These are phyloP conservation scores for Scaptomyza hsui DNA, from an alignment of 1,140 invertebrate species.

Conservation along the genomic window DNA sequence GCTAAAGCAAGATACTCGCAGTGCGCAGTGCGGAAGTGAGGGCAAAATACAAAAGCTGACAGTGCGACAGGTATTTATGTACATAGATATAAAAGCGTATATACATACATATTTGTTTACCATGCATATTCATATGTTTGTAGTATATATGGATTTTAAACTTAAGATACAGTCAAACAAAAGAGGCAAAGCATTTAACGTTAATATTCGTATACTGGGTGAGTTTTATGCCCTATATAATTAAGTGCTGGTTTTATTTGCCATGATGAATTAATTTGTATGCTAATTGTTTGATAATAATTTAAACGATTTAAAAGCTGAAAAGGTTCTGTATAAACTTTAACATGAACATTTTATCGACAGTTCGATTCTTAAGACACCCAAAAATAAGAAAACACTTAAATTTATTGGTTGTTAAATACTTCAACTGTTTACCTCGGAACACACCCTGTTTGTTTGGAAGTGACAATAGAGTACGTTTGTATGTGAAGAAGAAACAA, in stretches of 20 bases:
- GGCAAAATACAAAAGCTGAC: not conserved
- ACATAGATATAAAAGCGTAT: not conserved
- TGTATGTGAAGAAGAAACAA: slow-evolving; percentile 46
- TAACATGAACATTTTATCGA: too few relatives aligned
- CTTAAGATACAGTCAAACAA: not conserved
- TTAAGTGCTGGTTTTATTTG: not conserved
- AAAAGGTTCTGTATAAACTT: too few relatives aligned
- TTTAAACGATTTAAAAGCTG: too few relatives aligned
- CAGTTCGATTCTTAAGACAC: not conserved
- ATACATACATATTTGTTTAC: slow-evolving; percentile 8
- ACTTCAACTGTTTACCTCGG: not conserved
- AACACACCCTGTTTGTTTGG: slow-evolving; percentile 14
- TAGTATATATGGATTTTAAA: not conserved
- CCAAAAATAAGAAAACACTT: not conserved
- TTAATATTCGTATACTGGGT: slow-evolving; percentile 3
- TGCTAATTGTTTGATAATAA: too few relatives aligned
- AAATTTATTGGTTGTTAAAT: not conserved
- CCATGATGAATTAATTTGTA: not conserved
- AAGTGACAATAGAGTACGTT: slow-evolving; percentile 21
- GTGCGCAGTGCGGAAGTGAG: slow-evolving; percentile 19
- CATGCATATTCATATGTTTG: not conserved
- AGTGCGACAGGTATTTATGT: slow-evolving; percentile 12
- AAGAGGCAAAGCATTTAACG: not conserved
- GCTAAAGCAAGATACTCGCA: slow-evolving; percentile 7
- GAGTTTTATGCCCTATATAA: not conserved